phyloP scores from a whole-genome alignment of 2,888 invertebrate species.

The Spilosoma lubricipeda region DNA sequence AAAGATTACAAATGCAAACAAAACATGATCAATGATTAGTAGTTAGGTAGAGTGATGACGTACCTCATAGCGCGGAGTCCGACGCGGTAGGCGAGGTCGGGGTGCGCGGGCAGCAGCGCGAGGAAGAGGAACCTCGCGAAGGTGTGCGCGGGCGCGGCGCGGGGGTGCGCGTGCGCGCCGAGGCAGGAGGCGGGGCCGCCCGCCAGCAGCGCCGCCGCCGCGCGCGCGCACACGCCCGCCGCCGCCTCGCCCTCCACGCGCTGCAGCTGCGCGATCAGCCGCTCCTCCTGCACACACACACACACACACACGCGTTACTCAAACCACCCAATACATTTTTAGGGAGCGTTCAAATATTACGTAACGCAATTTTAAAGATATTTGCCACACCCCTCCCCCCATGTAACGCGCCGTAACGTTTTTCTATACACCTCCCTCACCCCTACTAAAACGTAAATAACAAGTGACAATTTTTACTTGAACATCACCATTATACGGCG shows the following conservation, averaged over 20 bases:
- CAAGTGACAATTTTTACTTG: too few species aligned
- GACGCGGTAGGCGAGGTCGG: slow-evolving; percentile 92
- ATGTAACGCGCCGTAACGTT: background rate
- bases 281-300: slow-evolving; percentile 88
- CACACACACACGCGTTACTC: background rate
- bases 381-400: too few species aligned
- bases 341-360: too few species aligned
- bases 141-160: slow-evolving; percentile 94
- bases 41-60: background rate
- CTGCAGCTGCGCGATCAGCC: slow-evolving; percentile 90
- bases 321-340: too few species aligned
- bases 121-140: slow-evolving; percentile 93
- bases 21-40: too few species aligned
- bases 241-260: slow-evolving; percentile 92
- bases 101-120: slow-evolving; percentile 90
- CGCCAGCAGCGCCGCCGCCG: slow-evolving; percentile 89
- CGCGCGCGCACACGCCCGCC: slow-evolving; percentile 89
- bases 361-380: too few species aligned
- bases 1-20: too few species aligned
- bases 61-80: slow-evolving; percentile 91
- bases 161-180: slow-evolving; percentile 90
- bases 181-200: slow-evolving; percentile 93
- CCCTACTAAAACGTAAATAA: too few species aligned
- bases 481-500: too few species aligned
- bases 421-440: background rate